phyloP scores from a whole-genome alignment of 2,888 invertebrate species.

The Temnothorax rugatulus region DNA sequence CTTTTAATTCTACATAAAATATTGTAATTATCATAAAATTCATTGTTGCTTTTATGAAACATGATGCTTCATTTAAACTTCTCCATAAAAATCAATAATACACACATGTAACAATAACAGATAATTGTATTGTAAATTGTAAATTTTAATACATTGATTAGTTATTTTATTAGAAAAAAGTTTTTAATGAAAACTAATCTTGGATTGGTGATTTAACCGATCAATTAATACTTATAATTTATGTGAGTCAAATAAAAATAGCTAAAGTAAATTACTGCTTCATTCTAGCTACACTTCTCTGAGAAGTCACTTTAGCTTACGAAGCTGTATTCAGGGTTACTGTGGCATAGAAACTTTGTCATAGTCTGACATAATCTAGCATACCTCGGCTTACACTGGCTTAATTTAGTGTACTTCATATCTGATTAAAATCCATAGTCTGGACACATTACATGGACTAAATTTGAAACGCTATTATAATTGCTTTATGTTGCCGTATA shows the following conservation, averaged over 20 bases:
- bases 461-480: constrained; percentile 41
- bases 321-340: constrained; percentile 31
- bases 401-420: constrained; percentile 50
- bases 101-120: neutral
- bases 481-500: neutral
- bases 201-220: neutral
- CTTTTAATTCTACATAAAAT: constrained; percentile 1
- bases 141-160: neutral
- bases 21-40: neutral
- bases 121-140: neutral
- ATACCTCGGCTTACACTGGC: constrained; percentile 34
- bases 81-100: neutral
- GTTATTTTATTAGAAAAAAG: neutral
- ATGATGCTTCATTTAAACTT: neutral
- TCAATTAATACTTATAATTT: neutral
- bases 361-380: constrained; percentile 50
- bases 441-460: constrained; percentile 31
- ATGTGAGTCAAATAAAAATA: neutral
- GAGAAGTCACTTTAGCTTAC: constrained; percentile 12
- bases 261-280: constrained; percentile 5
- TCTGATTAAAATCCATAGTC: constrained; percentile 50
- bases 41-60: constrained; percentile 11
- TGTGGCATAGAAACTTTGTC: constrained; percentile 46
- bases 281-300: neutral
- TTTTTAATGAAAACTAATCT: neutral